A percentile compares a stretch with the other conserved stretches of the same genome.
Conservation (phyloP, 1,140 invertebrate species). For the Bombyx mandarina region DNA sequence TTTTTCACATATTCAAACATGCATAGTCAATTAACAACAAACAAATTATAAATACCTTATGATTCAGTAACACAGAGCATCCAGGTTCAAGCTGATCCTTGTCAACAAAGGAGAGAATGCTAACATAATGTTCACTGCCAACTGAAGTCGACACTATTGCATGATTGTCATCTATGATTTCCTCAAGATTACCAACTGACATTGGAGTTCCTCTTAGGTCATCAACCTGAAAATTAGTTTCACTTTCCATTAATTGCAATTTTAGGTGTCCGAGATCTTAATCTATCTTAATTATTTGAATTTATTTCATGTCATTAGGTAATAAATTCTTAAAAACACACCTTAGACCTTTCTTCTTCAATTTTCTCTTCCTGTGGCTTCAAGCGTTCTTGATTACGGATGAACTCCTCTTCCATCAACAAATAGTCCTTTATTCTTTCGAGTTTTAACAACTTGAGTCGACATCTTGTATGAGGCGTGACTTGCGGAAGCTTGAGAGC, state of each 20-base stretch:
- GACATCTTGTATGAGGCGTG: conserved; percentile 96
- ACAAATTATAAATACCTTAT: conserved; percentile 77
- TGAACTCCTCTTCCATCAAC: conserved; percentile 99
- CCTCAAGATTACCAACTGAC: conserved; percentile 99
- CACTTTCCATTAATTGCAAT: background rate
- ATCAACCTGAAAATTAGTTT: conserved; percentile 79
- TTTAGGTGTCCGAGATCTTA: background rate
- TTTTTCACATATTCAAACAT: no score
- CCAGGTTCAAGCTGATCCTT: conserved; percentile 99
- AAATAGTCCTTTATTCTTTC: conserved; percentile 99
- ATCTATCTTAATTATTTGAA: background rate
- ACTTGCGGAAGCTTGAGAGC: conserved; percentile 97
- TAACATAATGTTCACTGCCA: conserved; percentile 99
- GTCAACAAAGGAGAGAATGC: conserved; percentile 99
- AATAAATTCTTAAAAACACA: conserved; percentile 13
- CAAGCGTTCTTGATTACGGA: conserved; percentile 96
- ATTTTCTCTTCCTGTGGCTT: conserved; percentile 99
- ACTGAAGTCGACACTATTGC: conserved; percentile 99
- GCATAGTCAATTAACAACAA: no score
- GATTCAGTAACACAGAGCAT: conserved; percentile 98
- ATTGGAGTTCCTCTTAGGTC: conserved; percentile 98
- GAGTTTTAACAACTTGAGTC: conserved; percentile 94
- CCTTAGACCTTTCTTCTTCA: conserved; percentile 96
- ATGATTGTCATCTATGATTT: conserved; percentile 99
- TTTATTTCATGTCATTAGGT: background rate